Conservation (phyloP, 1,140 invertebrate species). For the Lepeophtheirus salmonis region DNA sequence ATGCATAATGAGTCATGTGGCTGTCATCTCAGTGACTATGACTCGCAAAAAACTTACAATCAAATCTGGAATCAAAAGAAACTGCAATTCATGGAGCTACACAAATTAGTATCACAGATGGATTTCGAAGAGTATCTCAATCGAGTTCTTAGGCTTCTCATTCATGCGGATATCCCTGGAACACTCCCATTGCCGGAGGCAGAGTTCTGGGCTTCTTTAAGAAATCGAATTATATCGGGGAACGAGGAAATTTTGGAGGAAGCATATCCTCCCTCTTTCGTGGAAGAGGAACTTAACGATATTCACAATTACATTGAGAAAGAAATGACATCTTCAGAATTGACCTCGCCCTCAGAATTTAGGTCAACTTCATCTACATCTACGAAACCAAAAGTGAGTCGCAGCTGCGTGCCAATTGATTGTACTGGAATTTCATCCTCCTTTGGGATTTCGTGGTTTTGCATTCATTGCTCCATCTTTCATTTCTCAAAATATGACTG, state of each 20-base stretch:
- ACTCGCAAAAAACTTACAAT: neutral
- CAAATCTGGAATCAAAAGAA: constrained; percentile 5
- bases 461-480: neutral
- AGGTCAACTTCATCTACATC: too few species aligned
- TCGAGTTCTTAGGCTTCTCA: neutral
- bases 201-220: constrained; percentile 3
- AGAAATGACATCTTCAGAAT: too few species aligned
- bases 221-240: neutral
- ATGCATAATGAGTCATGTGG: constrained; percentile 7
- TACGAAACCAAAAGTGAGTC: too few species aligned
- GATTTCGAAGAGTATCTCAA: constrained; percentile 4
- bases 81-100: neutral
- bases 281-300: constrained; percentile 1
- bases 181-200: neutral
- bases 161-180: neutral
- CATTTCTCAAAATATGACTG: constrained; percentile 1
- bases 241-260: neutral
- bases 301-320: constrained; percentile 2
- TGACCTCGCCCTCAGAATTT: too few species aligned
- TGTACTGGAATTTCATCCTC: constrained; percentile 2
- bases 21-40: neutral
- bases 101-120: neutral
- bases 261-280: neutral
- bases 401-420: constrained; percentile 13
- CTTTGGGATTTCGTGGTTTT: neutral